Evolutionary conservation across 2,888 invertebrate species (phyloP).

Genomic region (Dromius quadrimaculatus): DNA sequence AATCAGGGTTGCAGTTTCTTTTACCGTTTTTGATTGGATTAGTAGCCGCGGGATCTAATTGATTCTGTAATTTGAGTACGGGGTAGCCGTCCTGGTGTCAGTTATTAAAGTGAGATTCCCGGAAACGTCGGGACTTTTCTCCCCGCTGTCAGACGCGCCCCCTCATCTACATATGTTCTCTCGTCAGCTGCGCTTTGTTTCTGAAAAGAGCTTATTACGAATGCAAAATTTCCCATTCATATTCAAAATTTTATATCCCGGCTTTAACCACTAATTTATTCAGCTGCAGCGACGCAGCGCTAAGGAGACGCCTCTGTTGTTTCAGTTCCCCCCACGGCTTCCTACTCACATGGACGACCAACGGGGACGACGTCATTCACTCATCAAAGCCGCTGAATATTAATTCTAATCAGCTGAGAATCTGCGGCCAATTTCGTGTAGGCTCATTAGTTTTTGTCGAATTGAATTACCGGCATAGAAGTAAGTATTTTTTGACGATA

Average conservation of each 20-base stretch:
- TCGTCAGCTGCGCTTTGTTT: constrained; percentile 72
- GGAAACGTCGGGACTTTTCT: constrained; percentile 6
- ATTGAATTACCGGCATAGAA: constrained; percentile 13
- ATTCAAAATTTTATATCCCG: constrained; percentile 91
- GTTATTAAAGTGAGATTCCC: constrained; percentile 45
- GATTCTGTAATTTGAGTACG: constrained; percentile 29
- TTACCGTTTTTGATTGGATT: constrained; percentile 33
- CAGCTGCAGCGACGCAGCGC: constrained; percentile 67
- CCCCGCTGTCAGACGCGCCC: constrained; percentile 40
- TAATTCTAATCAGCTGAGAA: constrained; percentile 21
- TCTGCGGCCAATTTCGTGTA: constrained; percentile 16
- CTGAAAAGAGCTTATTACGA: constrained; percentile 81
- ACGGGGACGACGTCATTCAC: constrained; percentile 4
- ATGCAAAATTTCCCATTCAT: constrained; percentile 91
- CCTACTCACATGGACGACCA: constrained; percentile 12
- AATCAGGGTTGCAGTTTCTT: constrained; percentile 14
- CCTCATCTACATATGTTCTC: constrained; percentile 74
- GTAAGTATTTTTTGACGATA: too few species aligned
- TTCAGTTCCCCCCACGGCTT: constrained; percentile 37
- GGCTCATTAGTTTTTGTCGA: constrained; percentile 24
- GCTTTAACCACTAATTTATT: constrained; percentile 84
- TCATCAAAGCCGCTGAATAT: constrained; percentile 27
- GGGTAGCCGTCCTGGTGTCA: constrained; percentile 3
- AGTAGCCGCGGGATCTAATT: constrained; percentile 11
- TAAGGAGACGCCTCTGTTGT: constrained; percentile 62